Evolutionary conservation across 2,113 vertebrate species (phyloP).

Genomic region (Harpagus bidentatus): DNA sequence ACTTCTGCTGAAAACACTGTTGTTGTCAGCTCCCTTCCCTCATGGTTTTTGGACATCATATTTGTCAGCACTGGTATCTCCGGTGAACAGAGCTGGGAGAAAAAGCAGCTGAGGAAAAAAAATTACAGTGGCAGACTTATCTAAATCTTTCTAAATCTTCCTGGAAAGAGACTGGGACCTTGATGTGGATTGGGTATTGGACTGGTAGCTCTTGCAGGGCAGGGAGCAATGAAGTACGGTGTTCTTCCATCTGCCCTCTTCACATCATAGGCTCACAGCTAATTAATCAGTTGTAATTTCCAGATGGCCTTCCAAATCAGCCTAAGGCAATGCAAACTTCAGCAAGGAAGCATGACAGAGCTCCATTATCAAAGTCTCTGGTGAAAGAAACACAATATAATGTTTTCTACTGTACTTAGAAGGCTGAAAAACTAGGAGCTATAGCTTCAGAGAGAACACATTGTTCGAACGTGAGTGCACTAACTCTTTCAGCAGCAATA

Average conservation of each 20-base stretch:
- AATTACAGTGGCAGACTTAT: neutral
- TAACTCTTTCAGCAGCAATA: neutral
- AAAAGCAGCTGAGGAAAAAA: neutral
- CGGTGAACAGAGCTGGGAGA: neutral
- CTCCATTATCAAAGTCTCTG: neutral
- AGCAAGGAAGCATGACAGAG: neutral
- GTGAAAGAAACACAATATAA: neutral
- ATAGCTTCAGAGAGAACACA: neutral
- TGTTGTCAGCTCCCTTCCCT: neutral
- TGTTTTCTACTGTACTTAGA: neutral
- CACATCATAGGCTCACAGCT: neutral
- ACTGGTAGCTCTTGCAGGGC: neutral
- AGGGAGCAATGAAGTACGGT: neutral
- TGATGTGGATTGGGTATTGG: fast-evolving
- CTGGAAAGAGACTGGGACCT: neutral
- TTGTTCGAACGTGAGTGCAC: neutral
- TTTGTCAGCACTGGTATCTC: neutral
- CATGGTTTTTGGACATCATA: neutral
- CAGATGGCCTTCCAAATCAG: constrained; percentile 27
- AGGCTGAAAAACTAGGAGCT: neutral
- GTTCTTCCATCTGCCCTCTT: constrained; percentile 19
- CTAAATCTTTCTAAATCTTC: neutral
- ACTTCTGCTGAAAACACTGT: neutral
- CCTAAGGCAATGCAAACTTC: neutral
- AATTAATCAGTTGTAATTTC: constrained; percentile 38